Percentiles rank a stretch among this genome's conserved stretches.
Evolutionary conservation across 2,888 invertebrate genomes (phyloP).

Genomic region (Diloba caeruleocephala): DNA sequence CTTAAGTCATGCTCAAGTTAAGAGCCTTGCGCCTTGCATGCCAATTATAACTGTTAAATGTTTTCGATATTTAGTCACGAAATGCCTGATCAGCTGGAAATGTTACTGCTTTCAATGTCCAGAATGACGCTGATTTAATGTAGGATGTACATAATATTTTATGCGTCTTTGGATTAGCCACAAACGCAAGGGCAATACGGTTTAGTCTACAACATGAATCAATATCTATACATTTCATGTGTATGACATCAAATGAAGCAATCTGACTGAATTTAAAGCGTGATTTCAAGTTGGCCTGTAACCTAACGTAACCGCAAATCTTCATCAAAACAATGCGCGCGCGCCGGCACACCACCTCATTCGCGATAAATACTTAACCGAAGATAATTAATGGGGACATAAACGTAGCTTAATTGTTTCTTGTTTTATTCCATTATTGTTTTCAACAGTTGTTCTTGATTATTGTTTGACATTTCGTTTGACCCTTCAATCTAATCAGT

Average conservation of each 20-base stretch:
- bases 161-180: too few species aligned
- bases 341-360: slow-evolving; percentile 27
- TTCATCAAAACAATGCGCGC: slow-evolving; percentile 44
- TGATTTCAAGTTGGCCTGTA: slow-evolving; percentile 36
- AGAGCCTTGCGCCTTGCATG: too few species aligned
- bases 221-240: too few species aligned
- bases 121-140: too few species aligned
- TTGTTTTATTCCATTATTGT: slow-evolving; percentile 84
- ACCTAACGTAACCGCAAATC: slow-evolving; percentile 37
- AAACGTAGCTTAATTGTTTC: slow-evolving; percentile 71
- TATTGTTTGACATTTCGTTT: slow-evolving; percentile 64
- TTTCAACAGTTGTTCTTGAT: slow-evolving; percentile 68
- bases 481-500: slow-evolving; percentile 75
- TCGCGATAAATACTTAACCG: slow-evolving; percentile 45
- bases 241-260: slow-evolving; percentile 16
- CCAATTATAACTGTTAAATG: too few species aligned
- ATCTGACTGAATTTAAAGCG: slow-evolving; percentile 25
- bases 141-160: too few species aligned
- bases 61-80: too few species aligned
- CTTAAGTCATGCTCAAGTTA: too few species aligned
- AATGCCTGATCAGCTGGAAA: too few species aligned
- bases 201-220: too few species aligned
- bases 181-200: too few species aligned
- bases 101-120: too few species aligned
- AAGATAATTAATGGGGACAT: slow-evolving; percentile 64